These are phyloP conservation scores for Synanthedon tipuliformis DNA, from an alignment of 2,888 invertebrate species.

Conservation along the genomic window DNA sequence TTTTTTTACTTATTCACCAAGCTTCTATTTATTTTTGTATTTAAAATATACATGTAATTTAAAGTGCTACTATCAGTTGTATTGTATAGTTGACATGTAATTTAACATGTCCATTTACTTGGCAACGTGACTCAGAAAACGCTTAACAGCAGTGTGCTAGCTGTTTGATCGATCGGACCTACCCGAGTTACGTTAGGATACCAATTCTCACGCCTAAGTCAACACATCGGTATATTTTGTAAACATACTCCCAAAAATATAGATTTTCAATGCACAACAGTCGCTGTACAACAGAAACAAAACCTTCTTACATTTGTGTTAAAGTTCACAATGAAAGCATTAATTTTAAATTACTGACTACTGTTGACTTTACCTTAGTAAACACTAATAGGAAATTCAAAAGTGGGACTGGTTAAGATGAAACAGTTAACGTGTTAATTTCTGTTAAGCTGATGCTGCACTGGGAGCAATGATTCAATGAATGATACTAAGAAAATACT, in stretches of 20 bases:
- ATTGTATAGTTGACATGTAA: no score
- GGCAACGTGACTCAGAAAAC: constrained; percentile 3
- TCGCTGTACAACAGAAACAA: constrained; percentile 12
- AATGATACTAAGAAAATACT: no score
- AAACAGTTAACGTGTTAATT: constrained; percentile 67
- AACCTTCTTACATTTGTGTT: constrained; percentile 11
- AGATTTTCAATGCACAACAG: constrained; percentile 37
- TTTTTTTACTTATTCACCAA: no score
- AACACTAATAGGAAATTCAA: constrained; percentile 67
- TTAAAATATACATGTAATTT: background rate
- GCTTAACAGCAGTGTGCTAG: constrained; percentile 55
- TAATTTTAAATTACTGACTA: constrained; percentile 36
- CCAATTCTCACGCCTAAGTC: constrained; percentile 67
- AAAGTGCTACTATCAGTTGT: background rate
- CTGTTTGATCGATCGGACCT: constrained; percentile 51
- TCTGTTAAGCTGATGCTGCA: background rate
- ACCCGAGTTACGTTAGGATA: constrained; percentile 58
- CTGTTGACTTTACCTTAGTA: constrained; percentile 65
- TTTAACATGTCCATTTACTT: constrained; percentile 1
- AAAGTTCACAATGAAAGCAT: constrained; percentile 16
- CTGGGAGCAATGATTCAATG: no score
- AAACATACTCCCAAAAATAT: constrained; percentile 40
- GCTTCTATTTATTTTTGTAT: no score
- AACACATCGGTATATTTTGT: constrained; percentile 54
- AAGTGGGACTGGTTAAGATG: constrained; percentile 63